Evolutionary conservation across 2,797 vertebrate genomes (phyloP).

Genomic region (Cossypha polioptera): DNA sequence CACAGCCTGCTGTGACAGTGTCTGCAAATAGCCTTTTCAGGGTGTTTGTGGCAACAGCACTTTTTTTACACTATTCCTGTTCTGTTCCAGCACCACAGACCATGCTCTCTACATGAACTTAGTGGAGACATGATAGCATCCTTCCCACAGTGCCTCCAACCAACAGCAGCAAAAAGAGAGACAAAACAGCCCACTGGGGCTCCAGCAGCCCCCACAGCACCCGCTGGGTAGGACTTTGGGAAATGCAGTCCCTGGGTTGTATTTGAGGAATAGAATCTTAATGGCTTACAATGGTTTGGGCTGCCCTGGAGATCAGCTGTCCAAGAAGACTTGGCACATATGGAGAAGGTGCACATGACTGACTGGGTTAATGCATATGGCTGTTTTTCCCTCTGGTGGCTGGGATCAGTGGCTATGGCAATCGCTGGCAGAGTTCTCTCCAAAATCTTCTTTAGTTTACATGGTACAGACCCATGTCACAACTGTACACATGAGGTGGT

Average conservation of each 20-base stretch:
- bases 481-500: neutral
- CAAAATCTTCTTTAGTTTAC: neutral
- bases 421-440: neutral
- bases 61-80: neutral
- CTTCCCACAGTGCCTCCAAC: neutral
- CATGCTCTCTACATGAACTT: rapidly evolving
- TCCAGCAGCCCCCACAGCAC: neutral
- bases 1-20: neutral
- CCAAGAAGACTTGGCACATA: neutral
- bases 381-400: conserved; percentile 42
- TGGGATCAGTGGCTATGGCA: neutral
- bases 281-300: neutral
- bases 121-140: neutral
- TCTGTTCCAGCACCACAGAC: neutral
- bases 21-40: neutral
- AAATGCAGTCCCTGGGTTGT: neutral
- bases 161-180: neutral
- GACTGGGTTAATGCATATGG: neutral
- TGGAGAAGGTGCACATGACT: neutral
- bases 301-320: neutral
- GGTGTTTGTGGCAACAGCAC: neutral
- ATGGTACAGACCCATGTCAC: neutral
- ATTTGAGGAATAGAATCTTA: neutral
- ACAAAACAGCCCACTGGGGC: rapidly evolving
- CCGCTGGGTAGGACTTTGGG: neutral